Evolutionary conservation across 2,113 vertebrate genomes (phyloP).

Genomic region (Ramphastos sulfuratus): DNA sequence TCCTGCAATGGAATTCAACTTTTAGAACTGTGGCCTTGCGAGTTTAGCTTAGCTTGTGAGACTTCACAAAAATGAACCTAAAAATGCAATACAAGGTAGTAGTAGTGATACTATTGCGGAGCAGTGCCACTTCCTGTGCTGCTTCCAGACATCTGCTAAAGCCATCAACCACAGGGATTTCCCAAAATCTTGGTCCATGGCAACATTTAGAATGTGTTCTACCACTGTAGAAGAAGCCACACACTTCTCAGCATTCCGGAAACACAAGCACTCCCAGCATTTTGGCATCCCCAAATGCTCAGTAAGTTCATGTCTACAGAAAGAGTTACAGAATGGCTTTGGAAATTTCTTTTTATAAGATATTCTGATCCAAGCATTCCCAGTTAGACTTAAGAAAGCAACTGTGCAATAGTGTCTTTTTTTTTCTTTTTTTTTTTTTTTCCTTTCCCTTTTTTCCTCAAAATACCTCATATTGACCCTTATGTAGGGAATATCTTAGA

Average conservation of each 20-base stretch:
- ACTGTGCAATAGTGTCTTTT: background rate
- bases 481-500: background rate
- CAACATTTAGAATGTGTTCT: background rate
- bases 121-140: background rate
- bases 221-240: background rate
- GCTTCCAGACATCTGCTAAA: background rate
- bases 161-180: background rate
- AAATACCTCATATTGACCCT: fast-evolving
- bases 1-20: background rate
- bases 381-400: background rate
- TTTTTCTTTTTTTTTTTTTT: background rate
- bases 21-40: background rate
- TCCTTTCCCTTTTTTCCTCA: background rate
- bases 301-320: background rate
- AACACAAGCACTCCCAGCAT: background rate
- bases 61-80: background rate
- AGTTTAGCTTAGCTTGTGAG: background rate
- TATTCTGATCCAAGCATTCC: background rate
- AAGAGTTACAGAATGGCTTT: background rate
- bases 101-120: background rate
- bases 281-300: background rate
- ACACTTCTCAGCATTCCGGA: background rate
- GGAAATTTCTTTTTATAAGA: background rate
- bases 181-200: fast-evolving
- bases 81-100: background rate